Base-by-base conservation (phyloP, 1,140 invertebrate genomes). In the Telenomus remus region DNA sequence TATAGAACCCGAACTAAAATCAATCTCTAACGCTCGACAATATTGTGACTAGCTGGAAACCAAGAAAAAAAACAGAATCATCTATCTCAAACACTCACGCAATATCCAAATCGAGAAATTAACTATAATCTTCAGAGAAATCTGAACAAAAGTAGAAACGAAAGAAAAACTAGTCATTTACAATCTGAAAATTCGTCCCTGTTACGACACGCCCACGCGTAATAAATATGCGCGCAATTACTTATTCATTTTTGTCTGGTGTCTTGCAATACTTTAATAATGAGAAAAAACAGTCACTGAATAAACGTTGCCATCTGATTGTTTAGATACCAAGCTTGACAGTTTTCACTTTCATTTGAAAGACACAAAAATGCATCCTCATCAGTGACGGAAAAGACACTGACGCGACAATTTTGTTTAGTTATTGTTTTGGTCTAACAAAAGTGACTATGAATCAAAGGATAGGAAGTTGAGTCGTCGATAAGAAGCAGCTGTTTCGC, bases 1-100 rank as follows among this genome's bases (percentile, higher is more conserved):
- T 1, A 6, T 27, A 27, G 19, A 27, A n/a, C n/a, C 19, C 19
- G 6, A 27, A 27, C 19, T 6, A 27, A 27, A 55, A 42, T 55
- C 43, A 33, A 33, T 50, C 16, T 37, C 34, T 37, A 54, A 12
- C n/a, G 14, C 43, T 64, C 34, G n/a, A 56, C 53, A 65, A 65
- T 65, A 56, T 65, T 55, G 43, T 33, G 61, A 55, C 61, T 6
- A 3, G 19, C 19, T 27, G 19, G 19, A 27, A 27, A 27, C 19
- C 1, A 27, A 27, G 2, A 1, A 27, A 27, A 27, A 27, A 3
- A n/a, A n/a, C n/a, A n/a, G 19, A 27, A 27, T 27, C 19, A 27
- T 27, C 19, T 6, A 27, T 27, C 19, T 27, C 19, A 1, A 6
- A 27, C 19, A 6, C 19, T 27, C 19, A 27, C 19, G 19, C 19